Conservation (phyloP, 1,140 invertebrate genomes). For the Apis laboriosa region DNA sequence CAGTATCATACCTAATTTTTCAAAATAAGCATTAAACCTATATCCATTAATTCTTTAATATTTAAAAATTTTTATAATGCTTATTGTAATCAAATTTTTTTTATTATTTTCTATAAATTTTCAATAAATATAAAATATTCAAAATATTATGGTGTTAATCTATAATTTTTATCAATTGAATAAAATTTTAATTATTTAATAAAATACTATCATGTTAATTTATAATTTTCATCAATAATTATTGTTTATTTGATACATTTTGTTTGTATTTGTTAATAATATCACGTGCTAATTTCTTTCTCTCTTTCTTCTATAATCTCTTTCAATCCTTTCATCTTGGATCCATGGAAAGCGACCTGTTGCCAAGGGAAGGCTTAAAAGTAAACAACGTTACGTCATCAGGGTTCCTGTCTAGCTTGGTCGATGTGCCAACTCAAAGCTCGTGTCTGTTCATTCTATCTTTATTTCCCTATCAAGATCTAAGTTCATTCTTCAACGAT, state of each 20-base stretch:
- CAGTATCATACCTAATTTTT: background rate
- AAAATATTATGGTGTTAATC: background rate
- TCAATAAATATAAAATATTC: background rate
- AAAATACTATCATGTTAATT: too few species aligned
- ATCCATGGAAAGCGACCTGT: constrained; percentile 67
- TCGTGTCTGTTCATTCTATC: constrained; percentile 37
- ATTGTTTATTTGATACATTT: too few species aligned
- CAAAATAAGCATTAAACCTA: background rate
- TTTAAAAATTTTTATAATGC: background rate
- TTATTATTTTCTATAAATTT: background rate
- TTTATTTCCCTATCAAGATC: constrained; percentile 49
- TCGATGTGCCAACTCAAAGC: constrained; percentile 41
- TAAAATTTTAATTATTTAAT: background rate
- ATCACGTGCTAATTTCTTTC: too few species aligned
- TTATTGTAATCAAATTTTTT: background rate
- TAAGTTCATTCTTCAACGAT: constrained; percentile 23
- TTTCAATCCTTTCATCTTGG: constrained; percentile 21
- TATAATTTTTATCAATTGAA: background rate
- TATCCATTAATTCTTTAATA: background rate
- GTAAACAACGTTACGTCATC: constrained; percentile 73
- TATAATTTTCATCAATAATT: too few species aligned
- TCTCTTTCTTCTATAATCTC: constrained; percentile 14
- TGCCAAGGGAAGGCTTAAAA: constrained; percentile 71
- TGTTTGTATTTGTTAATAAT: too few species aligned
- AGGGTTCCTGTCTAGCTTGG: constrained; percentile 52